Evolutionary conservation across 2,113 vertebrate genomes (phyloP).

Genomic region (Heterotis niloticus): DNA sequence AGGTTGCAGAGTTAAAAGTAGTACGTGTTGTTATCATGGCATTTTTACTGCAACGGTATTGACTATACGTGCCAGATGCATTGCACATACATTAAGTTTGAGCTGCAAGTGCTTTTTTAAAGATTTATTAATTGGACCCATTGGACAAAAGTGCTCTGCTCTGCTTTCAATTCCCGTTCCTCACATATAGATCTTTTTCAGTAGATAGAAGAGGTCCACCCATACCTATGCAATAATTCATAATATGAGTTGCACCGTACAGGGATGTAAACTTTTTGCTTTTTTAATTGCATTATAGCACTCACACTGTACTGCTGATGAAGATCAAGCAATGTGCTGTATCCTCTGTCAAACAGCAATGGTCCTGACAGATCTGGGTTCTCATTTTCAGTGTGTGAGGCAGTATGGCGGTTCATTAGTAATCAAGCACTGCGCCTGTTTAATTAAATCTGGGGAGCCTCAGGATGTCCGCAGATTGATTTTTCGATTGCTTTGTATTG

Average conservation of each 20-base stretch:
- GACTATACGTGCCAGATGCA: too few species aligned
- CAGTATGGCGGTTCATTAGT: conserved; percentile 13
- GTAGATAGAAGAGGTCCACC: neutral
- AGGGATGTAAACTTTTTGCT: neutral
- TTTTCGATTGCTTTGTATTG: conserved; percentile 26
- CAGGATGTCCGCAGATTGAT: conserved; percentile 23
- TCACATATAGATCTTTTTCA: neutral
- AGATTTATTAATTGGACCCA: too few species aligned
- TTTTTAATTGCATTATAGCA: neutral
- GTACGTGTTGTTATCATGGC: too few species aligned
- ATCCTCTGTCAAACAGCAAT: conserved; percentile 6
- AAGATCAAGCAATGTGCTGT: neutral
- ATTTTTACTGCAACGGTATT: too few species aligned
- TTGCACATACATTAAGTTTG: too few species aligned
- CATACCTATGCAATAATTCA: conserved; percentile 2
- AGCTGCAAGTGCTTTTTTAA: too few species aligned
- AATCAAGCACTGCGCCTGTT: conserved; percentile 25
- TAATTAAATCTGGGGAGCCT: conserved; percentile 28
- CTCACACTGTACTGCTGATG: neutral
- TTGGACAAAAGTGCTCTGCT: too few species aligned
- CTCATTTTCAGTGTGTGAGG: neutral
- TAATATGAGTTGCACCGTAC: neutral
- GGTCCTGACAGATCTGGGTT: neutral
- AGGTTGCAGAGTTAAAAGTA: too few species aligned
- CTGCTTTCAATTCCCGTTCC: too few species aligned